Conservation (phyloP, 2,888 invertebrate species). For the Philhelius pedissequus region DNA sequence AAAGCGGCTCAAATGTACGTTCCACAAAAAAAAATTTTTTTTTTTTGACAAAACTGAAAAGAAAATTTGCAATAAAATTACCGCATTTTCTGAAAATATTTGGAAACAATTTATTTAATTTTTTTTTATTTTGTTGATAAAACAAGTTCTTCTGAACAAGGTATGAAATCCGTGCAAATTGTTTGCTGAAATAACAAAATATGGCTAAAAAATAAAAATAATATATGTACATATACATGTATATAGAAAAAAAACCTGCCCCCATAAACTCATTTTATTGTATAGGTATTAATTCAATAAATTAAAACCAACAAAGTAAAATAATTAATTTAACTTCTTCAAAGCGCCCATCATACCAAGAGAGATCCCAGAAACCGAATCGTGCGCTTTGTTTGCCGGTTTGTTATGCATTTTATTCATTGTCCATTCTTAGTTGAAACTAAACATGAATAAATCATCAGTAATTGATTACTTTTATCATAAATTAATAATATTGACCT, state of each 20-base stretch:
- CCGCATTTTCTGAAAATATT: conserved; percentile 15
- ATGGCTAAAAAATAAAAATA: not conserved
- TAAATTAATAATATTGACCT: conserved; percentile 41
- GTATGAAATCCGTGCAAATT: not conserved
- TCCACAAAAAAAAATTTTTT: conserved; percentile 45
- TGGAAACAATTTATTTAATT: not conserved
- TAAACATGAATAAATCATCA: conserved; percentile 16
- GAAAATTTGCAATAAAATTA: conserved; percentile 15
- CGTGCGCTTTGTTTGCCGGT: conserved; percentile 19
- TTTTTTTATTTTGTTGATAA: not conserved
- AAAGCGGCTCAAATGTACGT: conserved; percentile 57
- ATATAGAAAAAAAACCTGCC: not conserved
- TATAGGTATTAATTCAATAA: not conserved
- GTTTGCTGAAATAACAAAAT: not conserved
- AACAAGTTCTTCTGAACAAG: not conserved
- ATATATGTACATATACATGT: no score
- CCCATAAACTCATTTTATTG: not conserved
- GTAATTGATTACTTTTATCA: not conserved
- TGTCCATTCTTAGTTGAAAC: not conserved
- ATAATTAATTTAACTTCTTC: not conserved
- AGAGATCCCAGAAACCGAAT: not conserved
- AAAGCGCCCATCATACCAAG: not conserved
- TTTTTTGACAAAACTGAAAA: conserved; percentile 26
- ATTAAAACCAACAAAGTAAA: not conserved
- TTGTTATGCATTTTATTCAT: not conserved